phyloP scores from a whole-genome alignment of 2,888 invertebrate genomes.

The Lasioglossum zephyrum region DNA sequence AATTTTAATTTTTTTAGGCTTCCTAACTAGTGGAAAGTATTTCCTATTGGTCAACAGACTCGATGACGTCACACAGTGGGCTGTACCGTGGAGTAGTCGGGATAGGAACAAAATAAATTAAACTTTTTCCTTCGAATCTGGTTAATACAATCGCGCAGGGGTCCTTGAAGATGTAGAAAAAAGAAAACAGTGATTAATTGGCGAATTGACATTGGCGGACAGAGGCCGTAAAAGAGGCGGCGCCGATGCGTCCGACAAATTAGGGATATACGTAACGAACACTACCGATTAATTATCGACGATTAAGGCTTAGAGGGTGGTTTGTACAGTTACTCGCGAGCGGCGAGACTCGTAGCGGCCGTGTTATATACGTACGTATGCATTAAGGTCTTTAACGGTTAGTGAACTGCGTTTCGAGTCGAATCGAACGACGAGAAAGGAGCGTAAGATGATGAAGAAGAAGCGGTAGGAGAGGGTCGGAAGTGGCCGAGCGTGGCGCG shows the following conservation, averaged over 20 bases:
- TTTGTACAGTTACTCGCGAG: conserved; percentile 74
- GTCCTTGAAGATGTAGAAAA: background rate
- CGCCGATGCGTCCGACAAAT: conserved; percentile 81
- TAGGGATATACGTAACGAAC: conserved; percentile 77
- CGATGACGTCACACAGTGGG: background rate
- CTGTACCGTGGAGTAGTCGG: background rate
- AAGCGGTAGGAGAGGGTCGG: background rate
- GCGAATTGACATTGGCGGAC: conserved; percentile 16
- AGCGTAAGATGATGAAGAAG: background rate
- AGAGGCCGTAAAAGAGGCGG: conserved; percentile 75
- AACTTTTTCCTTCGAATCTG: background rate
- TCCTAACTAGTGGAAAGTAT: background rate
- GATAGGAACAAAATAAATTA: background rate
- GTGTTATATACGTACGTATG: conserved; percentile 71
- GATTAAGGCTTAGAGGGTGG: conserved; percentile 68
- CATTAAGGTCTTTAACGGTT: conserved; percentile 67
- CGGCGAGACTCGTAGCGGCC: conserved; percentile 66
- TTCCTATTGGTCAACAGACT: background rate
- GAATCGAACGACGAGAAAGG: background rate
- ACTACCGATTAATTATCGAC: conserved; percentile 62
- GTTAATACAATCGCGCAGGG: background rate
- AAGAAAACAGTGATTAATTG: background rate
- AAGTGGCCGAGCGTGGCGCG: conserved; percentile 16
- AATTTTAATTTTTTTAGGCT: background rate
- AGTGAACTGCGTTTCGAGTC: conserved; percentile 49